These are phyloP conservation scores for Anthonomus grandis DNA, from an alignment of 1,140 invertebrate species.

Conservation along the genomic window DNA sequence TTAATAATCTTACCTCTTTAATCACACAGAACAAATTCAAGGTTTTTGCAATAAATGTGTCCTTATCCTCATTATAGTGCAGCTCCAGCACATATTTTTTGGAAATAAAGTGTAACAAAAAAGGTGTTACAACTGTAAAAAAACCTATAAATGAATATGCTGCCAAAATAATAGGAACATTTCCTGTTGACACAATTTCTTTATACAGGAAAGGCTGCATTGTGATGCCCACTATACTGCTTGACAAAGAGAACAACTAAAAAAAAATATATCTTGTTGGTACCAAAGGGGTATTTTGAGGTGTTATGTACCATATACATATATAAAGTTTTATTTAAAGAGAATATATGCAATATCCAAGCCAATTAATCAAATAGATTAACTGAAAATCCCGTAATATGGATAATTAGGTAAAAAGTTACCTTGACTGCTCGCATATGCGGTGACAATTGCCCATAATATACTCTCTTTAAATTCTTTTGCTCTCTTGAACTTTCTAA, in stretches of 20 bases:
- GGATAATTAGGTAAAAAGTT: conserved; percentile 6
- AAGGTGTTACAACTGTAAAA: conserved; percentile 78
- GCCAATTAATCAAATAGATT: too few species aligned
- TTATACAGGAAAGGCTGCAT: conserved; percentile 70
- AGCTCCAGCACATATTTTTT: conserved; percentile 83
- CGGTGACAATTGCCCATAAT: conserved; percentile 59
- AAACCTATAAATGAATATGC: conserved; percentile 67
- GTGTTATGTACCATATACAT: neutral
- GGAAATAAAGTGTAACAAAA: conserved; percentile 76
- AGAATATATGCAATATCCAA: too few species aligned
- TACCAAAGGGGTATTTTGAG: neutral
- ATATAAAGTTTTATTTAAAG: too few species aligned
- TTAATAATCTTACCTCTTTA: conserved; percentile 62
- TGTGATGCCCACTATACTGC: conserved; percentile 65
- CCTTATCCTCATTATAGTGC: conserved; percentile 62
- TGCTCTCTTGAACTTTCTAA: conserved; percentile 2
- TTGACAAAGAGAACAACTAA: conserved; percentile 69
- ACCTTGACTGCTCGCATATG: conserved; percentile 70
- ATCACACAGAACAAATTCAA: conserved; percentile 63
- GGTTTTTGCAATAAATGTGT: conserved; percentile 67
- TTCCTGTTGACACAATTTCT: conserved; percentile 56
- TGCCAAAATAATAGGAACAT: conserved; percentile 56
- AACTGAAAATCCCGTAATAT: too few species aligned
- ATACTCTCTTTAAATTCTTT: conserved; percentile 31
- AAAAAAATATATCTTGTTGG: conserved; percentile 1